Conservation (phyloP, 2,888 invertebrate genomes). For the Lissocephala sabroskyi region DNA sequence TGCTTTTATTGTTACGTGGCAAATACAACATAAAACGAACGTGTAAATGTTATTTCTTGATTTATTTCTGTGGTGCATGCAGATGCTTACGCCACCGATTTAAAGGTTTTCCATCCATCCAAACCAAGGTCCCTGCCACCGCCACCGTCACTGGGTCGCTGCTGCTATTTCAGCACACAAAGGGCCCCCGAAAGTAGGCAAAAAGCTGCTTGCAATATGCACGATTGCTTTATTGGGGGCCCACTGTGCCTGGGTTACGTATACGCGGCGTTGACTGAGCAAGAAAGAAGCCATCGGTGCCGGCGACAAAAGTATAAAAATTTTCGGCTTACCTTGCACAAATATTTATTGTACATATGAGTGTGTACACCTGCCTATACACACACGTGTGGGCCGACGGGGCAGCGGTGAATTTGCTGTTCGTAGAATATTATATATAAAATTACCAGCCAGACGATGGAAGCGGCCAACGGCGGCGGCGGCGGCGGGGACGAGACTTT, state of each 20-base stretch:
- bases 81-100: slow-evolving; percentile 56
- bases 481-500: slow-evolving; percentile 1
- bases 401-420: background rate
- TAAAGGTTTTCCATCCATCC: slow-evolving; percentile 20
- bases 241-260: slow-evolving; percentile 14
- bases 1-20: slow-evolving; percentile 57
- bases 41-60: slow-evolving; percentile 64
- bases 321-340: slow-evolving; percentile 57
- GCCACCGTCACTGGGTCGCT: too few relatives aligned
- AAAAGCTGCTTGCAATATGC: too few relatives aligned
- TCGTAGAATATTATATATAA: slow-evolving; percentile 28
- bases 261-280: slow-evolving; percentile 22
- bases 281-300: too few relatives aligned
- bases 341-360: slow-evolving; percentile 38
- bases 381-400: background rate
- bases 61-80: slow-evolving; percentile 61
- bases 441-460: too few relatives aligned
- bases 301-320: slow-evolving; percentile 49
- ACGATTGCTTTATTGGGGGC: too few relatives aligned
- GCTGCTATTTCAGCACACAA: too few relatives aligned
- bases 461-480: too few relatives aligned
- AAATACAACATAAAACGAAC: slow-evolving; percentile 60
- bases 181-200: too few relatives aligned
- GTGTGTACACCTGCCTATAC: slow-evolving; percentile 14
- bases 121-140: too few relatives aligned